A percentile compares a stretch with the other conserved stretches of the same genome.
Conservation (phyloP, 2,797 vertebrate species). For the Nyctibius grandis region DNA sequence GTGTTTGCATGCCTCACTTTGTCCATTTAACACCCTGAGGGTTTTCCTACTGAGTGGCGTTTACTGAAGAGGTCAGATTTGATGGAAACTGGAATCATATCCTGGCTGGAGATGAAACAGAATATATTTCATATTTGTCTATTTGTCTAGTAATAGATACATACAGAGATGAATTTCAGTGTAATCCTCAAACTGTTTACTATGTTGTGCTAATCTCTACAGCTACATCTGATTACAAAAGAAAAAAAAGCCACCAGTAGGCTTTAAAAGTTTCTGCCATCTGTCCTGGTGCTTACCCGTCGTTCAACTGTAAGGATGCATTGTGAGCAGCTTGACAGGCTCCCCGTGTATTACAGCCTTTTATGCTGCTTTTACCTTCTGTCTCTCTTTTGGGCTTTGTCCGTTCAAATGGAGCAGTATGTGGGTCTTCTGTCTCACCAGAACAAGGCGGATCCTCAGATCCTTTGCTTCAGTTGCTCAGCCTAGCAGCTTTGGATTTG, state of each 20-base stretch:
- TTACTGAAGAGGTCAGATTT: neutral
- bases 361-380: neutral
- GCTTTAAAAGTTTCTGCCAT: constrained; percentile 43
- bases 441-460: neutral
- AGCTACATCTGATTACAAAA: constrained; percentile 27
- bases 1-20: neutral
- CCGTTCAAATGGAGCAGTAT: neutral
- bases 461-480: neutral
- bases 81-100: neutral
- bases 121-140: neutral
- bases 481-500: neutral
- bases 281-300: neutral
- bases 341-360: neutral
- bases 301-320: neutral
- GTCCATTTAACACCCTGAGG: neutral
- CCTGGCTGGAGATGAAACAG: neutral
- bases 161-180: neutral
- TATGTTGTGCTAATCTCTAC: neutral
- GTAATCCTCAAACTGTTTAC: constrained; percentile 1
- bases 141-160: neutral
- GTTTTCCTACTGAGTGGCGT: neutral
- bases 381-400: neutral
- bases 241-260: neutral
- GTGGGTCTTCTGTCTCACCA: neutral
- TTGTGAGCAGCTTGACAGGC: neutral